These are phyloP conservation scores for Dinoponera quadriceps DNA, from an alignment of 1,140 invertebrate genomes.

Conservation along the genomic window DNA sequence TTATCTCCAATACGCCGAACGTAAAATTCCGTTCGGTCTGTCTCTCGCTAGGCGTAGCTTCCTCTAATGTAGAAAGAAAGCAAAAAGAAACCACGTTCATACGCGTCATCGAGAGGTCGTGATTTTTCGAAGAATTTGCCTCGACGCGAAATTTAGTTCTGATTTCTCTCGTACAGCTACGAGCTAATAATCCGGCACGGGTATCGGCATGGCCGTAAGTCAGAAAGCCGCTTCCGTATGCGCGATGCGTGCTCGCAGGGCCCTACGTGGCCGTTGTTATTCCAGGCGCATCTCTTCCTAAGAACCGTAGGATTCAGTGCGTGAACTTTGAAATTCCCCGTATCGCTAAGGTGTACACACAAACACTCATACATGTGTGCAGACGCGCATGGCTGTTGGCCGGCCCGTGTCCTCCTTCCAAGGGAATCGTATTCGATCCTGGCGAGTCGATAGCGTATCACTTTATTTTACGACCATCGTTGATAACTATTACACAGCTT, in stretches of 20 bases:
- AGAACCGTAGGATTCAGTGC: constrained; percentile 75
- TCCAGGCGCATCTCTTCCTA: constrained; percentile 77
- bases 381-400: constrained; percentile 22
- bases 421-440: constrained; percentile 52
- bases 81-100: too few relatives aligned
- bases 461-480: constrained; percentile 22
- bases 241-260: constrained; percentile 67
- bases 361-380: background rate
- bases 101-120: background rate
- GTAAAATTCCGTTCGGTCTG: background rate
- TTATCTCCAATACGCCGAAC: too few relatives aligned
- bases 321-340: constrained; percentile 77
- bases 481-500: background rate
- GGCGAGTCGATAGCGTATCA: constrained; percentile 20
- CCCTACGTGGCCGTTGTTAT: constrained; percentile 75
- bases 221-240: constrained; percentile 77
- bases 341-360: constrained; percentile 55
- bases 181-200: constrained; percentile 60
- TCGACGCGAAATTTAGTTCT: constrained; percentile 26
- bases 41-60: background rate
- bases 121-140: constrained; percentile 12
- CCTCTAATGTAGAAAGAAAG: background rate
- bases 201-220: constrained; percentile 62
- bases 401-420: constrained; percentile 27
- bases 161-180: constrained; percentile 8